Conservation (phyloP, 1,140 invertebrate genomes). For the Macrobrachium rosenbergii region DNA sequence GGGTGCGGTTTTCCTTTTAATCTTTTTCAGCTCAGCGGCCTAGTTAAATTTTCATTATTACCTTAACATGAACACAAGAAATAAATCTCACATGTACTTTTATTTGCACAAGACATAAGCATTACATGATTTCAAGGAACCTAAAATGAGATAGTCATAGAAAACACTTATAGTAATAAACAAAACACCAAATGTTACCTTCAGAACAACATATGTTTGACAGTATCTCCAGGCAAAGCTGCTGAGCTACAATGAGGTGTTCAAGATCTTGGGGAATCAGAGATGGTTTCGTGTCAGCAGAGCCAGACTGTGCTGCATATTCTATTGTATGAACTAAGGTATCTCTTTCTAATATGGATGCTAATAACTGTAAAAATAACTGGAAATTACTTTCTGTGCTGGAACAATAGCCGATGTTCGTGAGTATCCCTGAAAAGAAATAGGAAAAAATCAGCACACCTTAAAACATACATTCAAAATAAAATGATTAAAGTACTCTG, state of each 20-base stretch:
- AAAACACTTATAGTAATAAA: background rate
- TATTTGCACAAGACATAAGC: constrained; percentile 19
- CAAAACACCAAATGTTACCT: constrained; percentile 69
- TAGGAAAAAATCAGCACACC: background rate
- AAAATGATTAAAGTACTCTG: background rate
- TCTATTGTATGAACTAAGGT: constrained; percentile 9
- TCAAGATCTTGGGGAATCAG: constrained; percentile 66
- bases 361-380: constrained; percentile 71
- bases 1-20: too few species aligned
- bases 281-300: background rate
- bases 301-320: background rate
- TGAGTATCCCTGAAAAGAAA: constrained; percentile 68
- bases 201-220: constrained; percentile 80
- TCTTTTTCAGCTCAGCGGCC: too few species aligned
- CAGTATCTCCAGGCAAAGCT: constrained; percentile 78
- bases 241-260: constrained; percentile 76
- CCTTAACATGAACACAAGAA: too few species aligned
- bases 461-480: background rate
- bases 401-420: constrained; percentile 72
- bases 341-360: constrained; percentile 40
- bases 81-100: too few species aligned
- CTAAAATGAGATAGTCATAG: constrained; percentile 40
- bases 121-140: background rate
- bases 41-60: too few species aligned
- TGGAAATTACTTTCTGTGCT: constrained; percentile 68